A percentile compares a stretch with the other conserved stretches of the same genome.
Evolutionary conservation across 2,113 vertebrate genomes (phyloP).

Genomic region (Chaetorhynchus papuensis): DNA sequence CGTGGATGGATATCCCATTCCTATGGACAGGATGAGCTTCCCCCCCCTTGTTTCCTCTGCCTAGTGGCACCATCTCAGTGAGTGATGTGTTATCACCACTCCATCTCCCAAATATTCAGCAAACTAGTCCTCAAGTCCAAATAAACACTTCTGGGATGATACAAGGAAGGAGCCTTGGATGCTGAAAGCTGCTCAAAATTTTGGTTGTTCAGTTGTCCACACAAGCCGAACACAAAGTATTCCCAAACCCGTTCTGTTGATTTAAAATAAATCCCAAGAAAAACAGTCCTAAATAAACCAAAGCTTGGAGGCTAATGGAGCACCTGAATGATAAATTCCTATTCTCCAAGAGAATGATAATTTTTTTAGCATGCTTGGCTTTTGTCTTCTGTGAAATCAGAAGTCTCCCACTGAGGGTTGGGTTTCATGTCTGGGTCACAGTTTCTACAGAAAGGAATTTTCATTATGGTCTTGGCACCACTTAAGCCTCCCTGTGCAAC

Average conservation of each 20-base stretch:
- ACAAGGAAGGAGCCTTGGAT: neutral
- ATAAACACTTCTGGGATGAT: neutral
- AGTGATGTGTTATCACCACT: neutral
- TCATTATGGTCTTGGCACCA: conserved; percentile 56
- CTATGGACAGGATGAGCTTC: neutral
- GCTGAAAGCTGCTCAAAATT: neutral
- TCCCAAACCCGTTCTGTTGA: neutral
- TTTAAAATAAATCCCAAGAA: conserved; percentile 16
- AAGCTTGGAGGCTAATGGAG: neutral
- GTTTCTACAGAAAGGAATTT: conserved; percentile 61
- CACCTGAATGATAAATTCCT: neutral
- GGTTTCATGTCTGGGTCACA: conserved; percentile 47
- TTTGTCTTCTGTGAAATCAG: conserved; percentile 41
- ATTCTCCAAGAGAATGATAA: neutral
- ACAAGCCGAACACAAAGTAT: neutral
- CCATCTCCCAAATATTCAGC: neutral
- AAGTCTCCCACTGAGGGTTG: conserved; percentile 25
- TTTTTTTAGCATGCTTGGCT: neutral
- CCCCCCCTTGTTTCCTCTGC: neutral
- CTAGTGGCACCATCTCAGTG: neutral
- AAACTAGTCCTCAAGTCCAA: neutral
- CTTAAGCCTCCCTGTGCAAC: conserved; percentile 48
- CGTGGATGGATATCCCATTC: neutral
- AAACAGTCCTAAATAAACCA: neutral
- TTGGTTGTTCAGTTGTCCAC: neutral